Conservation (phyloP, 2,888 invertebrate genomes). For the Tolmerus cingulatus region DNA sequence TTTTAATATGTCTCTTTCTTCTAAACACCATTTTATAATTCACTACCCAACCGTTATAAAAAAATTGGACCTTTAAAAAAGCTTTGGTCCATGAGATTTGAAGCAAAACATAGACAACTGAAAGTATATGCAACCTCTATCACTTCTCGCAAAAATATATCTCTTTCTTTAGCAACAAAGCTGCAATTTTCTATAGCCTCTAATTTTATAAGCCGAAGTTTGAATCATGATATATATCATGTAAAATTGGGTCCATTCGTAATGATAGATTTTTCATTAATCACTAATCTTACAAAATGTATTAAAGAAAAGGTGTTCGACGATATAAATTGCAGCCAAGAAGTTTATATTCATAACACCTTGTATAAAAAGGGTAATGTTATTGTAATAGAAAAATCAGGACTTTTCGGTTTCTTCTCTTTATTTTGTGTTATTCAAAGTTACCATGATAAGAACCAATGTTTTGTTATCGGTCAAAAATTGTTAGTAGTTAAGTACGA, state of each 20-base stretch:
- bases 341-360: background rate
- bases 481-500: background rate
- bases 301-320: background rate
- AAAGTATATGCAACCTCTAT: conserved; percentile 47
- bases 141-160: conserved; percentile 48
- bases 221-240: background rate
- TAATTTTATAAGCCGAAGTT: background rate
- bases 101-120: conserved; percentile 51
- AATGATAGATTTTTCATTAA: background rate
- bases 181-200: background rate
- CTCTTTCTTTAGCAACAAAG: conserved; percentile 45
- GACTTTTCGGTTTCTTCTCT: background rate
- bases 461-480: background rate
- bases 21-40: conserved; percentile 50
- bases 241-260: background rate
- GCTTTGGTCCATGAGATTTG: conserved; percentile 51
- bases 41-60: conserved; percentile 50
- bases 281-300: background rate
- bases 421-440: background rate
- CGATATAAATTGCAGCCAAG: background rate
- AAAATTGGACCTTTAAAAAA: conserved; percentile 49
- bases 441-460: background rate
- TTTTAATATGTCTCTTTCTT: conserved; percentile 45
- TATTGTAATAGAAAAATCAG: background rate
- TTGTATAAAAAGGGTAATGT: background rate